A percentile compares a stretch with the other conserved stretches of the same genome.
Evolutionary conservation across 2,888 invertebrate genomes (phyloP).

Genomic region (Ochropacha duplaris): DNA sequence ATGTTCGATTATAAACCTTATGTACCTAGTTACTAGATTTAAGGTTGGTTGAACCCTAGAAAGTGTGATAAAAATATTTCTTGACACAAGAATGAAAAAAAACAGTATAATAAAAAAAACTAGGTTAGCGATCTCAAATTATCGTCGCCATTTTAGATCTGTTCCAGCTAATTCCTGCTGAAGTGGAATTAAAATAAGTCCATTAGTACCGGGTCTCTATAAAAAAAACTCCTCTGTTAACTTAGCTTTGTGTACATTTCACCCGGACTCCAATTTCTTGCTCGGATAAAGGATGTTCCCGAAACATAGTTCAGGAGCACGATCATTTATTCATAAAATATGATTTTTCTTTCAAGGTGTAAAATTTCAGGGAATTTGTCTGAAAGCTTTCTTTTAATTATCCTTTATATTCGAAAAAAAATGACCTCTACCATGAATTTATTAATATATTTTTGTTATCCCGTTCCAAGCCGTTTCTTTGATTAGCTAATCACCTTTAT

Average conservation of each 20-base stretch:
- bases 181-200: background rate
- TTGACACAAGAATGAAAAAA: no score
- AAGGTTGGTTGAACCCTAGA: no score
- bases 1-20: no score
- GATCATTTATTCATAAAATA: background rate
- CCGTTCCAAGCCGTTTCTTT: no score
- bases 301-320: background rate
- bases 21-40: no score
- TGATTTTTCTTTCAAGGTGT: background rate
- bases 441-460: no score
- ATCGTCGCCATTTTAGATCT: background rate
- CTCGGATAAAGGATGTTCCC: background rate
- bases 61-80: no score
- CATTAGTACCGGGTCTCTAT: background rate
- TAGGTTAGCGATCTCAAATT: background rate
- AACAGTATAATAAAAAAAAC: no score
- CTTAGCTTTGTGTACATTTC: background rate
- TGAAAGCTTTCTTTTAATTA: no score
- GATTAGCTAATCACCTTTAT: no score
- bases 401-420: background rate
- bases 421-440: no score
- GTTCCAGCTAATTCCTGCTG: background rate
- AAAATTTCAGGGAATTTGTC: no score
- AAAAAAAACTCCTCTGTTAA: background rate
- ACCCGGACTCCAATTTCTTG: slow-evolving; percentile 1